Base-by-base conservation (phyloP, 1,140 invertebrate genomes). In the Aphelinus certus region DNA sequence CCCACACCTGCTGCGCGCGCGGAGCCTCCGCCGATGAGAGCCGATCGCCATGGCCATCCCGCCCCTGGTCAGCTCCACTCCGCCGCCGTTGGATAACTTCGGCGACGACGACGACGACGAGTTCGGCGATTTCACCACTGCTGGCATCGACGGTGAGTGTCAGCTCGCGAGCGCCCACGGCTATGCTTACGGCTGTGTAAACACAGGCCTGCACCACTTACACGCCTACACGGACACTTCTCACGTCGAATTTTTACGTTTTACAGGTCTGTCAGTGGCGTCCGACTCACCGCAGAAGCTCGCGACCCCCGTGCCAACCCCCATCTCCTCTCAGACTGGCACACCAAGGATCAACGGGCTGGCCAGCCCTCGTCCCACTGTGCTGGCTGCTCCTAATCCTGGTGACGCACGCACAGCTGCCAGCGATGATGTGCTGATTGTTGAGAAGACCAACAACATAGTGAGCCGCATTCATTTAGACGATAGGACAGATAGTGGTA, bases 101-200 rank as follows among this genome's bases (percentile, higher is more conserved):
- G 86, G 87, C 47, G 90, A 91, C 75, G 89, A 90, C 3, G 90
- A 92, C 67, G 90, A 91, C 63, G 91, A 92, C 82, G 90, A 91
- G 81, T 92, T 91, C 81, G 91, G 90, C 62, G 89, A 89, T 81
- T 90, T 90, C 79, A 85, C 88, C 78, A 80, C 88, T 77, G 83
- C 89, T 81, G 83, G 87, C 76, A 85, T 89, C 82, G 79, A 88
- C 82, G 80, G 84, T 89, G 81, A 79, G 51, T 6, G 9, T 6
- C 51, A 53, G 9, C 9, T 53, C 9, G 9, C 4, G 9, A 6
- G 51, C 9, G 26, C 26, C 26, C 26, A 26, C 26, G 26, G 26
- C 26, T 61, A 73, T 77, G 63, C 26, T 70, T 43, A 45, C 61
- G 45, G 26, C 45, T 43, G 61, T 63, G 7, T 6, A 47, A 4